These are phyloP conservation scores for Lepidonotus clava DNA, from an alignment of 2,888 invertebrate genomes.

Conservation along the genomic window DNA sequence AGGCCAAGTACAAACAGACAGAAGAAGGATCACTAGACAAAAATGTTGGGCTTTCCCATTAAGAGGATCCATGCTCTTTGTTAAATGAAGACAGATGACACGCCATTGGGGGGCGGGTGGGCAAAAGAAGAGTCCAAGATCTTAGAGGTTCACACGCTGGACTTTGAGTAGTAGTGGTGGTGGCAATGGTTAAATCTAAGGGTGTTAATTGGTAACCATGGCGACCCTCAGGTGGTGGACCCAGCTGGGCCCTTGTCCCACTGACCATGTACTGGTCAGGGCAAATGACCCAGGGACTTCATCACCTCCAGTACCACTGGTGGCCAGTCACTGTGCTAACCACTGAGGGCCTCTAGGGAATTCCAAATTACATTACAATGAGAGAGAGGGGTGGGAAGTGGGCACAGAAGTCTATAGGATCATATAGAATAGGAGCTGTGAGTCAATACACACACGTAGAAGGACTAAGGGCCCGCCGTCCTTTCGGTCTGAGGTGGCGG, in stretches of 20 bases:
- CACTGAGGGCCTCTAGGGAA: no score
- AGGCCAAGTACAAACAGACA: neutral
- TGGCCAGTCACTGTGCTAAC: neutral
- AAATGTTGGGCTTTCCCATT: constrained; percentile 24
- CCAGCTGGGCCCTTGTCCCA: neutral
- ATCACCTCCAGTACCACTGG: neutral
- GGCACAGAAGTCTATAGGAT: no score
- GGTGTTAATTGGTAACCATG: neutral
- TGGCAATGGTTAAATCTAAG: neutral
- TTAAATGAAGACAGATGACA: constrained; percentile 42
- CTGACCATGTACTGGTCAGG: constrained; percentile 37
- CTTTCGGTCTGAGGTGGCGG: no score
- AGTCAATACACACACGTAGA: neutral
- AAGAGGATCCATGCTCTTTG: constrained; percentile 28
- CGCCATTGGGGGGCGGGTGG: neutral
- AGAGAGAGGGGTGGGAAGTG: neutral
- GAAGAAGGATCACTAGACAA: constrained; percentile 22
- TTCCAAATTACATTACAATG: neutral
- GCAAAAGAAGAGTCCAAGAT: neutral
- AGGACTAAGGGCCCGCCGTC: no score
- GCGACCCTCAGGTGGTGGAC: constrained; percentile 10
- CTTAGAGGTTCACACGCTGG: neutral
- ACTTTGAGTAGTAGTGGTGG: neutral
- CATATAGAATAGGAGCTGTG: no score
- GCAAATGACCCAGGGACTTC: neutral